Evolutionary conservation across 1,140 invertebrate genomes (phyloP), one percentile per base, ranked within the genome.

Genomic region (Planococcus citri): DNA sequence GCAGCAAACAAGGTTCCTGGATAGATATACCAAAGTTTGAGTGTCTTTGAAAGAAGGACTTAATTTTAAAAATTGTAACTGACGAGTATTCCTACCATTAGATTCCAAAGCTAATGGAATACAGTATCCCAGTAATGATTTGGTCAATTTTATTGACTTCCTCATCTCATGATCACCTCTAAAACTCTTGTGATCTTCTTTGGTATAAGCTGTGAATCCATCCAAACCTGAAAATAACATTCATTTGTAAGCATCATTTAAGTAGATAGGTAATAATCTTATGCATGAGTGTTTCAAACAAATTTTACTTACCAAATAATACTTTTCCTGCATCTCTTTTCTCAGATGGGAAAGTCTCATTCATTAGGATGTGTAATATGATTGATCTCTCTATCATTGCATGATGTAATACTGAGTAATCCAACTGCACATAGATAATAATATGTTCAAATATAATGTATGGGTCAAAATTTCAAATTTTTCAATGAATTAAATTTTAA

Each of bases 301-400:
- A 41, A 41, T 41, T 41, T 41, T n/a, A 77, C 70, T 85, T 76
- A 80, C 91, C 90, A 73, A 87, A 91, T 71, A 92, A 84, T 73
- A 87, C 86, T 75, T 88, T 90, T 58, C 83, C 82, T 4, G 86
- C 80, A 57, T 84, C 82, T 69, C 83, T 82, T 75, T 89, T 89
- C 21, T 86, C 84, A 57, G 89, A 81, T 37, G 81, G 80, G 74
- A 92, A 91, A 70, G 90, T 87, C 4, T 85, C 85, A 72, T 91
- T 84, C 82, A 91, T 90, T 6, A 95, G 76, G 29, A 95, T 86
- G 76, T 95, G 92, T 0, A 95, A 78, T 0, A 83, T 88, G 69
- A 92, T 87, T 8, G 86, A 89, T 74, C 87, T 87, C 76, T 94
- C 89, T 60, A 89, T 80, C 69, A 93, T 77, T 69, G 87, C 85